These are phyloP conservation scores for Enteromius radiatus DNA, from an alignment of 2,797 vertebrate genomes.

Conservation along the genomic window DNA sequence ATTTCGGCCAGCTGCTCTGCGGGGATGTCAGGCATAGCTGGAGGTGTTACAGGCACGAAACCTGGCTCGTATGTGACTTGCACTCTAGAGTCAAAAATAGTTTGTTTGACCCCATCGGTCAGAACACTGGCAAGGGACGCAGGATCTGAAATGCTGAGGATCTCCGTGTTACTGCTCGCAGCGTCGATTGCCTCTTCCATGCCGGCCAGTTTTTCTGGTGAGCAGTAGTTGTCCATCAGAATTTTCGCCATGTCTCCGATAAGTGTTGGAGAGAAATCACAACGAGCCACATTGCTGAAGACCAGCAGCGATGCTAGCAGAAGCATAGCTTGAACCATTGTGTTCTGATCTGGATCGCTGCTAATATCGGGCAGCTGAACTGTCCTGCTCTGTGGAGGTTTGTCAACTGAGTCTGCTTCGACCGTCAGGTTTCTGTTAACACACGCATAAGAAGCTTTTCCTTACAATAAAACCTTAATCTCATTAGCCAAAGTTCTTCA, in stretches of 20 bases:
- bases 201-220: constrained; percentile 88
- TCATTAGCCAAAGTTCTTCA: constrained; percentile 80
- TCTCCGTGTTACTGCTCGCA: constrained; percentile 83
- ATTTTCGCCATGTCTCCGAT: constrained; percentile 89
- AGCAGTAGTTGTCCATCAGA: constrained; percentile 93
- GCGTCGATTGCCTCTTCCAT: constrained; percentile 88
- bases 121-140: constrained; percentile 82
- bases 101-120: constrained; percentile 84
- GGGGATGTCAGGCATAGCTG: constrained; percentile 69
- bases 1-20: constrained; percentile 82
- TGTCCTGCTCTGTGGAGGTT: constrained; percentile 64
- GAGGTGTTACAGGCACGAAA: constrained; percentile 65
- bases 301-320: constrained; percentile 68
- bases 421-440: constrained; percentile 73
- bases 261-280: constrained; percentile 79
- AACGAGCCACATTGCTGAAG: constrained; percentile 63
- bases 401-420: constrained; percentile 73
- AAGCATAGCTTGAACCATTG: constrained; percentile 71
- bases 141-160: constrained; percentile 87
- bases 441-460: constrained; percentile 79
- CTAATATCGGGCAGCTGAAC: constrained; percentile 45
- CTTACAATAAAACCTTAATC: constrained; percentile 88
- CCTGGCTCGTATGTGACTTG: constrained; percentile 88
- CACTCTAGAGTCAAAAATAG: constrained; percentile 85
- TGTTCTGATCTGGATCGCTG: constrained; percentile 32